Evolutionary conservation across 2,113 vertebrate genomes (phyloP).

Genomic region (Climacteris rufus): DNA sequence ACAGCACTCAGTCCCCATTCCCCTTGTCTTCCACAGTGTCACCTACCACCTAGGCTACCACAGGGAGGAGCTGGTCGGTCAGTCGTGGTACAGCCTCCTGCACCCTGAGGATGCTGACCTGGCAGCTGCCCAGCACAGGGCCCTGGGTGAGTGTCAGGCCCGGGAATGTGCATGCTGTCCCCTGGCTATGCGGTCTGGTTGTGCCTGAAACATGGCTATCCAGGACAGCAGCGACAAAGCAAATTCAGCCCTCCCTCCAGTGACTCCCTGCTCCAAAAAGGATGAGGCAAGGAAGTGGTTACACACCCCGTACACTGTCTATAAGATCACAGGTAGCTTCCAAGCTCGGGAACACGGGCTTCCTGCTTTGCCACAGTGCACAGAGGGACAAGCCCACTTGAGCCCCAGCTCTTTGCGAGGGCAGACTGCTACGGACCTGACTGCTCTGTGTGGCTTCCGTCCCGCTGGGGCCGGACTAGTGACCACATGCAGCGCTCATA

Average conservation of each 20-base stretch:
- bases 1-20: neutral
- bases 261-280: neutral
- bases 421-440: rapidly evolving
- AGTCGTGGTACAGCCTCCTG: slow-evolving; percentile 84
- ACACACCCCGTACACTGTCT: rapidly evolving
- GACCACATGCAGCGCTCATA: rapidly evolving
- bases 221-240: neutral
- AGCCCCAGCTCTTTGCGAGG: neutral
- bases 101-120: slow-evolving; percentile 75
- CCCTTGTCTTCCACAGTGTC: slow-evolving; percentile 61
- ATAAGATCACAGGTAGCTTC: neutral
- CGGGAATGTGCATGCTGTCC: rapidly evolving
- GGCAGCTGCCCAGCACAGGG: slow-evolving; percentile 66
- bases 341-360: rapidly evolving
- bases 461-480: neutral
- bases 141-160: slow-evolving; percentile 71
- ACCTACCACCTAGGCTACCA: slow-evolving; percentile 75
- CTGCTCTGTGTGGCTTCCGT: neutral
- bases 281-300: neutral
- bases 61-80: slow-evolving; percentile 70
- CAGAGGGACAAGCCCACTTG: rapidly evolving
- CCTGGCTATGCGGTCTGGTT: neutral
- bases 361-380: neutral
- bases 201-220: neutral
- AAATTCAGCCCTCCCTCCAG: rapidly evolving